These are phyloP conservation scores for Troglohyphantes excavatus DNA, from an alignment of 2,888 invertebrate genomes.

Conservation along the genomic window DNA sequence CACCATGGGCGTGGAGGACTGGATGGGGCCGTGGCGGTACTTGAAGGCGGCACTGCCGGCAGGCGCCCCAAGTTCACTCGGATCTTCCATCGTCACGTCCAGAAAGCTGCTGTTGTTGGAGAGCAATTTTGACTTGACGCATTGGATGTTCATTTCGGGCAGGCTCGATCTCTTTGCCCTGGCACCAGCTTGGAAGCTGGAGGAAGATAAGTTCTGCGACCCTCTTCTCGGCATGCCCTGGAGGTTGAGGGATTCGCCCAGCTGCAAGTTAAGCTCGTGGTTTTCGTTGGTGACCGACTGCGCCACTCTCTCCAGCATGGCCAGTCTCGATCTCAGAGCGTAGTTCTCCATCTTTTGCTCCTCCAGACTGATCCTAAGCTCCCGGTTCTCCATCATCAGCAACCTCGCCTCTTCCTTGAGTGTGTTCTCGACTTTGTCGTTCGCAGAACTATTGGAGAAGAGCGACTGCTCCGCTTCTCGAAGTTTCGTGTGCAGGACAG, in stretches of 20 bases:
- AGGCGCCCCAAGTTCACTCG: not conserved
- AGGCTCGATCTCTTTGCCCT: not conserved
- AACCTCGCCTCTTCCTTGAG: slow-evolving; percentile 65
- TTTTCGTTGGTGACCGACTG: slow-evolving; percentile 69
- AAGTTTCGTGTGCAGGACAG: slow-evolving; percentile 78
- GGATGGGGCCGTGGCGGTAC: slow-evolving; percentile 19
- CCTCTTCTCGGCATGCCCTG: slow-evolving; percentile 43
- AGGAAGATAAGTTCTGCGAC: slow-evolving; percentile 36
- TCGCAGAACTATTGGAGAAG: slow-evolving; percentile 31
- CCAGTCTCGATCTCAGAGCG: slow-evolving; percentile 47
- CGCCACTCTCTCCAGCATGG: slow-evolving; percentile 70
- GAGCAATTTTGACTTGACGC: slow-evolving; percentile 32
- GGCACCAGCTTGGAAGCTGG: not conserved
- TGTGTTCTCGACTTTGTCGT: slow-evolving; percentile 58
- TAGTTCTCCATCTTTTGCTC: slow-evolving; percentile 69
- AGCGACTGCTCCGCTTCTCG: slow-evolving; percentile 52
- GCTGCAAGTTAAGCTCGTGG: slow-evolving; percentile 69
- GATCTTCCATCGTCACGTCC: slow-evolving; percentile 61
- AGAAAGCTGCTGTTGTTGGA: slow-evolving; percentile 57
- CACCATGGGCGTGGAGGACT: slow-evolving; percentile 60
- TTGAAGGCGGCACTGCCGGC: not conserved
- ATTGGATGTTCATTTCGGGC: slow-evolving; percentile 18
- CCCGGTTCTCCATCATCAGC: slow-evolving; percentile 72
- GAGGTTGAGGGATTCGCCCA: slow-evolving; percentile 66
- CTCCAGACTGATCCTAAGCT: slow-evolving; percentile 63